These are phyloP conservation scores for Epinephelus fuscoguttatus DNA, from an alignment of 2,113 vertebrate species.

Conservation along the genomic window DNA sequence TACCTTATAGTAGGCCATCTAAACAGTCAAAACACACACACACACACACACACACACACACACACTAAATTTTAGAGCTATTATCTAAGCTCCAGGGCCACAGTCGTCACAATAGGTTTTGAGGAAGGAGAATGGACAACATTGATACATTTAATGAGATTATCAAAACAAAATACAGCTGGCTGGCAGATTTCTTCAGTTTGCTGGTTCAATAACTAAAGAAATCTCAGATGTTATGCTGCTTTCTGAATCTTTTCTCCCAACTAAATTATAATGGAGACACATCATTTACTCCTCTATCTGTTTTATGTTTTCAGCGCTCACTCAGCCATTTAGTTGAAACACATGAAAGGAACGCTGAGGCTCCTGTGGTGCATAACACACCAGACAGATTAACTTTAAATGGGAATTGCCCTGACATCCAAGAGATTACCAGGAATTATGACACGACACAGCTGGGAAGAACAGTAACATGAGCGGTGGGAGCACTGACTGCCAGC, in stretches of 20 bases:
- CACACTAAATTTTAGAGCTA: no score
- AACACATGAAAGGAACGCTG: slow-evolving; percentile 44
- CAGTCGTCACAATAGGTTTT: not conserved
- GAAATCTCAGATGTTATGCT: slow-evolving; percentile 14
- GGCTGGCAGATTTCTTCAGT: not conserved
- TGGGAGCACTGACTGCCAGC: not conserved
- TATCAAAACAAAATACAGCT: not conserved
- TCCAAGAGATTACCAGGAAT: slow-evolving; percentile 49
- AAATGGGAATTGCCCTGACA: slow-evolving; percentile 52
- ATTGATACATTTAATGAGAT: not conserved
- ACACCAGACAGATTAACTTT: slow-evolving; percentile 62
- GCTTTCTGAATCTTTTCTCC: slow-evolving; percentile 31
- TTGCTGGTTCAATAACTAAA: slow-evolving; percentile 5
- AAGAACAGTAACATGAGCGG: not conserved
- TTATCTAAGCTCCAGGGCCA: not conserved
- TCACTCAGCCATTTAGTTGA: slow-evolving; percentile 49
- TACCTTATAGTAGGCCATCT: no score
- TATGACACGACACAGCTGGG: slow-evolving; percentile 24
- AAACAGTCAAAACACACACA: no score
- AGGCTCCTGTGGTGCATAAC: slow-evolving; percentile 29
- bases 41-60: not conserved
- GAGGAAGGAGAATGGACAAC: not conserved
- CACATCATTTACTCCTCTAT: slow-evolving; percentile 59
- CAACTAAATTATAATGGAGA: slow-evolving; percentile 52
- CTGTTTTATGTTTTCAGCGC: slow-evolving; percentile 46